Conservation (phyloP, 2,113 vertebrate species). For the Hippocampus zosterae region DNA sequence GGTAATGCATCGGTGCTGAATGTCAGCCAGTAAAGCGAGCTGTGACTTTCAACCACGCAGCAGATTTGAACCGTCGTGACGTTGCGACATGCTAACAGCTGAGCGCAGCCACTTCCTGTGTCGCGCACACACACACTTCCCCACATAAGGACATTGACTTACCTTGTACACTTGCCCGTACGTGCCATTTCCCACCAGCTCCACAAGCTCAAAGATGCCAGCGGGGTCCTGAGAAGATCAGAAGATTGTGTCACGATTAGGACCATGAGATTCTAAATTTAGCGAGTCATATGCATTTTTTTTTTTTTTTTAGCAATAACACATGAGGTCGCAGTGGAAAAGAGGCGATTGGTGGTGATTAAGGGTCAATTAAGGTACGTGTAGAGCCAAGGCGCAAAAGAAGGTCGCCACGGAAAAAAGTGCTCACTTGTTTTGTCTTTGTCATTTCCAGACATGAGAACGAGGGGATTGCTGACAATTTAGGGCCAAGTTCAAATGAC, state of each 20-base stretch:
- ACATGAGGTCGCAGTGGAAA: too few relatives aligned
- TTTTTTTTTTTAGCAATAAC: too few relatives aligned
- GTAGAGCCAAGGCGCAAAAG: too few relatives aligned
- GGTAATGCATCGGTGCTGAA: conserved; percentile 45
- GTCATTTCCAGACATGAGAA: too few relatives aligned
- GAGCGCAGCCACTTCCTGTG: conserved; percentile 25
- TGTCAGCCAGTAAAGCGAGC: conserved; percentile 58
- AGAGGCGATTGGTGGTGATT: too few relatives aligned
- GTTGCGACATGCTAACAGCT: conserved; percentile 21
- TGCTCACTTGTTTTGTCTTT: too few relatives aligned
- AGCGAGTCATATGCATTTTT: too few relatives aligned
- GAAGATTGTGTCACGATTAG: background rate
- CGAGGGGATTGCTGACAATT: too few relatives aligned
- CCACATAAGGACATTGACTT: conserved; percentile 37
- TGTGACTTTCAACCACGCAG: conserved; percentile 54
- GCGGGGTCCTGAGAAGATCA: conserved; percentile 82
- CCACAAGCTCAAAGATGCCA: conserved; percentile 95
- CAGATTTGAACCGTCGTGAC: conserved; percentile 33
- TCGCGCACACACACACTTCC: conserved; percentile 1
- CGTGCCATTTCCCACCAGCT: conserved; percentile 94
- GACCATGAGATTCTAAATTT: background rate
- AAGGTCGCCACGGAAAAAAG: too few relatives aligned
- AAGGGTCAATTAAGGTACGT: too few relatives aligned
- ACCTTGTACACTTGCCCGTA: conserved; percentile 97
- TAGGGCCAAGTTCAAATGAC: too few relatives aligned